These are phyloP conservation scores for Polyodon spathula DNA, from an alignment of 2,113 vertebrate species.

Conservation along the genomic window DNA sequence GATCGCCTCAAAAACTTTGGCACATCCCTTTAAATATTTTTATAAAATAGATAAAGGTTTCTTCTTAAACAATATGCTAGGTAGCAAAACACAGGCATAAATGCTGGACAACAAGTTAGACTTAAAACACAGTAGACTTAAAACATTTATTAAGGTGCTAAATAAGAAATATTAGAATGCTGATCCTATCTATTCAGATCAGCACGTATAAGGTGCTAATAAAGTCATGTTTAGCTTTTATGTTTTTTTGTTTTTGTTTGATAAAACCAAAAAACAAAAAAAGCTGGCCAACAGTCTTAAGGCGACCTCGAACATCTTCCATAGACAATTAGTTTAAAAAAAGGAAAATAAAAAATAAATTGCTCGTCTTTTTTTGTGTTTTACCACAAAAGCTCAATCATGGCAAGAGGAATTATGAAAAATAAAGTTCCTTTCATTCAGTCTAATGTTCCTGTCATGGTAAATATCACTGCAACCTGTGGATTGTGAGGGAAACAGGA, in stretches of 20 bases:
- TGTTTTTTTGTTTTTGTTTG: slow-evolving; percentile 40
- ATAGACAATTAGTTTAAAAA: slow-evolving; percentile 27
- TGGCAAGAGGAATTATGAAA: slow-evolving; percentile 11
- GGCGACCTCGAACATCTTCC: slow-evolving; percentile 60
- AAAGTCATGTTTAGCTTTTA: slow-evolving; percentile 59
- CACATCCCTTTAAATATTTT: slow-evolving; percentile 63
- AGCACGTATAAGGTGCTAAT: slow-evolving; percentile 67
- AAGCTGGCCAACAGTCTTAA: slow-evolving; percentile 63
- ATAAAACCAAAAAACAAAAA: slow-evolving; percentile 44
- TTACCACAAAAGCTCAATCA: slow-evolving; percentile 17
- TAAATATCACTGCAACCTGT: slow-evolving; percentile 34
- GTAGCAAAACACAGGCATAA: slow-evolving; percentile 63
- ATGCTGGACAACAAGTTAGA: slow-evolving; percentile 15
- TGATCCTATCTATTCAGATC: slow-evolving; percentile 47
- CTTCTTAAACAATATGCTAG: slow-evolving; percentile 52
- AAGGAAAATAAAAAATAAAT: slow-evolving; percentile 12
- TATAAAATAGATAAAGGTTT: slow-evolving; percentile 49
- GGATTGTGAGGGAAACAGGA: slow-evolving; percentile 40
- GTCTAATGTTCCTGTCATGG: slow-evolving; percentile 32
- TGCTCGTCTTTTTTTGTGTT: slow-evolving; percentile 14
- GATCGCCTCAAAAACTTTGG: slow-evolving; percentile 73
- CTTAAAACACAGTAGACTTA: slow-evolving; percentile 45
- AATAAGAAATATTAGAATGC: slow-evolving; percentile 63
- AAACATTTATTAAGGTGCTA: slow-evolving; percentile 72
- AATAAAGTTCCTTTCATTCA: slow-evolving; percentile 32